Evolutionary conservation across 2,888 invertebrate species (phyloP).

Genomic region (Philonicus albiceps): DNA sequence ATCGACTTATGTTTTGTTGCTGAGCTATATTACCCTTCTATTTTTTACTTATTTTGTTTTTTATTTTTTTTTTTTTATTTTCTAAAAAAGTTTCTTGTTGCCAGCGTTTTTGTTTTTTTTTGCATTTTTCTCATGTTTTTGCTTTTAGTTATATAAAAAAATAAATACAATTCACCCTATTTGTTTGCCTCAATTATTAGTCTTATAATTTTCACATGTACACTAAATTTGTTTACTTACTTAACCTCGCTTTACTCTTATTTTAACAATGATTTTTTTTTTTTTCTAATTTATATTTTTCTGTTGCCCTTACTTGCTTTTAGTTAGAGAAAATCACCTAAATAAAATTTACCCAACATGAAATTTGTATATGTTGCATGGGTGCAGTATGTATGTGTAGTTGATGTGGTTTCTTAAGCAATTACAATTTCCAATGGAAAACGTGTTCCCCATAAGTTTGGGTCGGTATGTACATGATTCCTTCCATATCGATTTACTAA

Average conservation of each 20-base stretch:
- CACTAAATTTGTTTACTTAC: constrained; percentile 44
- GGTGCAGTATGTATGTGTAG: neutral
- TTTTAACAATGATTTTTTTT: constrained; percentile 14
- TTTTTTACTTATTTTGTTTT: constrained; percentile 13
- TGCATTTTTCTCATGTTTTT: constrained; percentile 25
- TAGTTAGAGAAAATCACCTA: constrained; percentile 10
- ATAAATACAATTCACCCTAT: constrained; percentile 47
- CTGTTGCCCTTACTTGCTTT: neutral
- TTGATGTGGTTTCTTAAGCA: neutral
- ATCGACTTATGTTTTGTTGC: neutral
- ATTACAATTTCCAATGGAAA: neutral
- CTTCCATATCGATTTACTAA: neutral
- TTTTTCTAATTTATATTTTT: neutral
- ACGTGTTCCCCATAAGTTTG: neutral
- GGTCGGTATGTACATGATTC: neutral
- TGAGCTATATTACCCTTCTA: neutral
- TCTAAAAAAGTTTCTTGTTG: constrained; percentile 25
- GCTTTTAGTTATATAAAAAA: constrained; percentile 44
- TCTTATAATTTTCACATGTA: constrained; percentile 42
- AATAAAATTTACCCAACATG: constrained; percentile 2
- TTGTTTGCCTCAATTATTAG: constrained; percentile 43
- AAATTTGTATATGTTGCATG: neutral
- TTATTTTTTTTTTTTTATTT: constrained; percentile 10
- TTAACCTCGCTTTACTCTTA: constrained; percentile 22
- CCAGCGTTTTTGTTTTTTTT: constrained; percentile 12